Evolutionary conservation across 2,113 vertebrate species (phyloP).

Genomic region (Tor tambroides): DNA sequence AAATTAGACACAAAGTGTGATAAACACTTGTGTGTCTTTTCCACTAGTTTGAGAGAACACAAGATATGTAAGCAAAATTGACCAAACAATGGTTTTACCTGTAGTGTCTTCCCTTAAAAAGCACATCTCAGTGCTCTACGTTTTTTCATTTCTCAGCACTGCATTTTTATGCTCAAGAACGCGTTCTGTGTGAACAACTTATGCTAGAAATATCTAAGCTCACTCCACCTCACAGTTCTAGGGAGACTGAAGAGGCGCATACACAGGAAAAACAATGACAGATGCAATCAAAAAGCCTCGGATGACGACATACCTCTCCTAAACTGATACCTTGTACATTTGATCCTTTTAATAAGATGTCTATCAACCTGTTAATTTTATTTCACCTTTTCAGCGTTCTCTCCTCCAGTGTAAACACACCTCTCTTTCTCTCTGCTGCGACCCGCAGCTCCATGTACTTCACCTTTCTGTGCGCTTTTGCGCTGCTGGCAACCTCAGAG

Average conservation of each 20-base stretch:
- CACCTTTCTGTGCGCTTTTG: background rate
- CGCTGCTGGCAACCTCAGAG: slow-evolving; percentile 26
- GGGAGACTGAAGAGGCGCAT: background rate
- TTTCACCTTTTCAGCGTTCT: background rate
- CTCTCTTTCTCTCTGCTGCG: background rate
- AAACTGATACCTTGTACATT: background rate
- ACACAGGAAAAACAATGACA: background rate
- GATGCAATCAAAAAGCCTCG: slow-evolving; percentile 20
- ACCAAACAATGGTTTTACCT: no score
- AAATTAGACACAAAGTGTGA: no score
- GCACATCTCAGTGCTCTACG: no score
- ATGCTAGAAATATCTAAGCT: background rate
- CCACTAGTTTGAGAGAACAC: no score
- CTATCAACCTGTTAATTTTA: background rate
- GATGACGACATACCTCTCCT: slow-evolving; percentile 23
- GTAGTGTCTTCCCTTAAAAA: no score
- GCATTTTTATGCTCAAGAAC: no score
- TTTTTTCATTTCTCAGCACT: no score
- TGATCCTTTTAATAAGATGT: slow-evolving; percentile 19
- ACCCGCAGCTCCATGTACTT: background rate
- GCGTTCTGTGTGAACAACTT: background rate
- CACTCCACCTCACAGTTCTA: background rate
- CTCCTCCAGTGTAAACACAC: background rate
- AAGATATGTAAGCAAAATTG: no score
- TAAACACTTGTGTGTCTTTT: no score